phyloP scores from a whole-genome alignment of 2,888 invertebrate species.

The Clanis bilineata region DNA sequence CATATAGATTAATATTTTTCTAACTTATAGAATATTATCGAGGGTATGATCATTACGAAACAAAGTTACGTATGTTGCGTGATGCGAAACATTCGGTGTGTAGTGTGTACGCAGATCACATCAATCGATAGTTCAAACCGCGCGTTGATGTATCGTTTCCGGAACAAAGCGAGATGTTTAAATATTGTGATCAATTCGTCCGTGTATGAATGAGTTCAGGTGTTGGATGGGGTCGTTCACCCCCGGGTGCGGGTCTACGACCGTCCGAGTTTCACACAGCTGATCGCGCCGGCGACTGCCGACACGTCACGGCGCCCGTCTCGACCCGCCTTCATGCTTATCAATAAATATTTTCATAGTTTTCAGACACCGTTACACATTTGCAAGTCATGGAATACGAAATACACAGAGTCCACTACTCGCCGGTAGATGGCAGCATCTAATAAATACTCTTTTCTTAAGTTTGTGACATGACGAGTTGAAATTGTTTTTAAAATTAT shows the following conservation, averaged over 20 bases:
- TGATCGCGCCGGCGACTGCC: constrained; percentile 50
- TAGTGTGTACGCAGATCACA: no score
- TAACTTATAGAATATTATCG: no score
- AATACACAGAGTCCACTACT: constrained; percentile 30
- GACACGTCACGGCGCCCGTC: constrained; percentile 39
- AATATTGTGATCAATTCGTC: constrained; percentile 72
- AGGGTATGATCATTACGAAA: no score
- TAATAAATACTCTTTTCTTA: not conserved
- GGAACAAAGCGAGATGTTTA: constrained; percentile 53
- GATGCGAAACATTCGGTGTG: constrained; percentile 37
- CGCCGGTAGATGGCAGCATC: constrained; percentile 38
- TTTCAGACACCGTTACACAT: constrained; percentile 45
- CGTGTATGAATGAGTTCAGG: constrained; percentile 73
- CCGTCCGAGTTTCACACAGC: constrained; percentile 75
- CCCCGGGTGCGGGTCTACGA: constrained; percentile 63
- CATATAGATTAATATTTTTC: no score
- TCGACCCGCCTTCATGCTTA: constrained; percentile 38
- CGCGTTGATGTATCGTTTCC: constrained; percentile 61
- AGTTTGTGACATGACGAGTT: not conserved
- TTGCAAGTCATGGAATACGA: constrained; percentile 10
- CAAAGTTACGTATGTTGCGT: not conserved
- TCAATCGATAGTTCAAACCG: constrained; percentile 35
- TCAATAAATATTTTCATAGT: constrained; percentile 49
- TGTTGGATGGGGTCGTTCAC: constrained; percentile 68
- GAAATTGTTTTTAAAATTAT: not conserved